Evolutionary conservation across 2,888 invertebrate genomes (phyloP), one percentile per base, ranked within the genome.

Genomic region (Hanleya hanleyi): DNA sequence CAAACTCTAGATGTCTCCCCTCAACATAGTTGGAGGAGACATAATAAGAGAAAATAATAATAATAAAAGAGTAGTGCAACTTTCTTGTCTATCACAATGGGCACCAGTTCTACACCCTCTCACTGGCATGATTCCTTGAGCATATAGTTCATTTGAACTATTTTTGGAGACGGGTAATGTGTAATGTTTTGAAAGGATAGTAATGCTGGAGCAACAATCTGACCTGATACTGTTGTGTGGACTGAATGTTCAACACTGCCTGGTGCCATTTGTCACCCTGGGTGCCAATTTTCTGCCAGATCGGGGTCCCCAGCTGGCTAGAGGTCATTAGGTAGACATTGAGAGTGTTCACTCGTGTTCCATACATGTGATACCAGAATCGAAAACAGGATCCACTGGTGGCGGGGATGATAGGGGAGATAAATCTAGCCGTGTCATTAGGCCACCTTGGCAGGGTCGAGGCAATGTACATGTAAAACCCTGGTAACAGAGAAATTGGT

Each of bases 331-430:
- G 5, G 22, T 65, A 35, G 18, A 65, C 33, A 36, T 51, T 37
- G 32, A 38, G 29, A 50, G 50, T 67, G 15, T 33, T 69, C 83
- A 75, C 75, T 86, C 85, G 84, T 71, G 71, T 51, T 18, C 87
- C 88, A 77, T 85, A 81, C 84, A 88, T 87, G 77, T 82, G 85
- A 79, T 87, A 88, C 84, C 84, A 87, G 83, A 88, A 88, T 6
- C 81, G 76, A 22, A 88, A 75, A 78, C 89, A 89, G 49, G 83
- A 81, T 1, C 84, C 86, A 15, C 82, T 77, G 7, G 85, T 86
- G 5, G 83, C 71, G 5, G 74, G 33, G 15, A 57, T 57, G 57
- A 29, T 57, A 4, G 77, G 74, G 2, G 83, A 83, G 36, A 81
- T 74, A 7, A 87, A 74, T 4, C 84, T 77, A 57, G 87, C 85